A percentile compares a stretch with the other conserved stretches of the same genome.
Conservation (phyloP, 2,797 vertebrate genomes). For the Neopelma chrysocephalum region DNA sequence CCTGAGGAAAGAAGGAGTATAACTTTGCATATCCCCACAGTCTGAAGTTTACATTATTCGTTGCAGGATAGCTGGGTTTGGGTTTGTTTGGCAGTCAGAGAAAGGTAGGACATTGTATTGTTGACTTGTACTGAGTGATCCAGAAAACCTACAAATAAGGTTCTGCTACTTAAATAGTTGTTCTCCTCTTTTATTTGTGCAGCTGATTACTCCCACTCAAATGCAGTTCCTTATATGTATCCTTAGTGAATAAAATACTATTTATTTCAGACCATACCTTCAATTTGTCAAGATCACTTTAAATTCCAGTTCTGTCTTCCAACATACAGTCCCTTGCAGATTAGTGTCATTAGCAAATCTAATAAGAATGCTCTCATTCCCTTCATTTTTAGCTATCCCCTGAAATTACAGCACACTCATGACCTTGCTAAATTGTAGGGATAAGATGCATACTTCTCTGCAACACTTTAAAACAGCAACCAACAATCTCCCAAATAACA, state of each 20-base stretch:
- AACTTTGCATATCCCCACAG: neutral
- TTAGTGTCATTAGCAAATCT: slow-evolving; percentile 48
- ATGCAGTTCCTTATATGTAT: neutral
- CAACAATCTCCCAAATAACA: neutral
- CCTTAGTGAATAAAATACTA: neutral
- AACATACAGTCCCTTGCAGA: neutral
- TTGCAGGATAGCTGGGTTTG: neutral
- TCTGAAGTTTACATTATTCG: neutral
- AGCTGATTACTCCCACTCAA: neutral
- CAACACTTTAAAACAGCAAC: neutral
- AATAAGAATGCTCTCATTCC: slow-evolving; percentile 20
- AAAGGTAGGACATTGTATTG: neutral
- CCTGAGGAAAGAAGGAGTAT: neutral
- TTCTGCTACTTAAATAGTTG: neutral
- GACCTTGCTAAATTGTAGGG: slow-evolving; percentile 1
- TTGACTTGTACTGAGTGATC: neutral
- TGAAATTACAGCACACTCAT: neutral
- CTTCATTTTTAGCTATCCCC: slow-evolving; percentile 27
- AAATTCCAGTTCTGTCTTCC: slow-evolving; percentile 31
- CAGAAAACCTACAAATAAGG: neutral
- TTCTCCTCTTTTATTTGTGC: neutral
- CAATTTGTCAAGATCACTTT: slow-evolving; percentile 40
- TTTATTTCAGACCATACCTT: slow-evolving; percentile 33
- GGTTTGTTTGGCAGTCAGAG: neutral
- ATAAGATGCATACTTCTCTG: neutral